A percentile compares a stretch with the other conserved stretches of the same genome.
Conservation (phyloP, 2,113 vertebrate species). For the Marcusenius ussheri region DNA sequence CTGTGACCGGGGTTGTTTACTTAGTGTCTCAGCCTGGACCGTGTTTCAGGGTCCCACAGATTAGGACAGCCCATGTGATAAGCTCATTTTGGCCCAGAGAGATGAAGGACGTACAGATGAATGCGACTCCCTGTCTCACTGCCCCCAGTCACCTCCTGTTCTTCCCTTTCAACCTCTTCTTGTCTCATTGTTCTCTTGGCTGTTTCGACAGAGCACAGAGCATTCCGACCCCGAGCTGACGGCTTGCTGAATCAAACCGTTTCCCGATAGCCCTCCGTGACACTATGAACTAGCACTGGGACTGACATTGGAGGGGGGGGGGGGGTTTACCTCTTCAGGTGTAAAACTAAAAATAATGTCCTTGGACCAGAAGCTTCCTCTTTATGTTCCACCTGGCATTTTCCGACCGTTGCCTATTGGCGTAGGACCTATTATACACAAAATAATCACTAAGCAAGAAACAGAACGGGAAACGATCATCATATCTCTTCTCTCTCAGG, state of each 20-base stretch:
- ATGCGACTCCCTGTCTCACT: neutral
- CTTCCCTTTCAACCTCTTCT: neutral
- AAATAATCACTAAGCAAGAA: neutral
- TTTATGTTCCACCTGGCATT: neutral
- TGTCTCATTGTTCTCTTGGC: neutral
- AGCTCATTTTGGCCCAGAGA: neutral
- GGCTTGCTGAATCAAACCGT: neutral
- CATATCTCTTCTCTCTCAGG: neutral
- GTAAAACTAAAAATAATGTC: neutral
- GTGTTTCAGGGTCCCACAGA: constrained; percentile 59
- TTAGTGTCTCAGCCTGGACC: constrained; percentile 38
- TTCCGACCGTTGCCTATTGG: neutral
- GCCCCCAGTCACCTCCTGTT: neutral
- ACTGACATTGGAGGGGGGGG: neutral
- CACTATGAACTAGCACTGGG: neutral
- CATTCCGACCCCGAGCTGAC: neutral
- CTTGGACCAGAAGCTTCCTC: neutral
- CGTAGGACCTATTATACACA: neutral
- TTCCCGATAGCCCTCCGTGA: neutral
- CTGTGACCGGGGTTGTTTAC: neutral
- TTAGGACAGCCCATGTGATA: neutral
- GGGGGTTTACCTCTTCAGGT: neutral
- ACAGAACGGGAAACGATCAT: neutral
- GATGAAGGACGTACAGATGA: neutral
- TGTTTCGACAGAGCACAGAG: neutral